A percentile compares a stretch with the other conserved stretches of the same genome.
phyloP scores from a whole-genome alignment of 2,113 vertebrate genomes.

The Rattus norvegicus region GRCr8 NC_086022.1:140538501-140539000 shows the following conservation, averaged over 20 bases:
- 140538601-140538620: constrained; percentile 45
- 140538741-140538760: constrained; percentile 89
- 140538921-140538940: constrained; percentile 65
- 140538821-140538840: constrained; percentile 72
- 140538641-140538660: constrained; percentile 60
- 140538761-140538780: constrained; percentile 88
- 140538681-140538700: neutral
- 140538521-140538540: neutral
- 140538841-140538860: constrained; percentile 36
- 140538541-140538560: neutral
- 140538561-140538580: neutral
- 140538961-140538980: neutral
- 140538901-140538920: constrained; percentile 49
- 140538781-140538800: constrained; percentile 84
- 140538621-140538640: neutral
- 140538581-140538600: neutral
- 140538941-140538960: neutral
- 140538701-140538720: constrained; percentile 82
- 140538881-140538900: constrained; percentile 55
- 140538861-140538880: constrained; percentile 55
- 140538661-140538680: constrained; percentile 61
- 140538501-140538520: neutral
- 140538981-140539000: constrained; percentile 37
- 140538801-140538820: constrained; percentile 84
- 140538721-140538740: constrained; percentile 84